Base-by-base conservation (phyloP, 2,797 vertebrate species). In the Sternotherus odoratus region DNA sequence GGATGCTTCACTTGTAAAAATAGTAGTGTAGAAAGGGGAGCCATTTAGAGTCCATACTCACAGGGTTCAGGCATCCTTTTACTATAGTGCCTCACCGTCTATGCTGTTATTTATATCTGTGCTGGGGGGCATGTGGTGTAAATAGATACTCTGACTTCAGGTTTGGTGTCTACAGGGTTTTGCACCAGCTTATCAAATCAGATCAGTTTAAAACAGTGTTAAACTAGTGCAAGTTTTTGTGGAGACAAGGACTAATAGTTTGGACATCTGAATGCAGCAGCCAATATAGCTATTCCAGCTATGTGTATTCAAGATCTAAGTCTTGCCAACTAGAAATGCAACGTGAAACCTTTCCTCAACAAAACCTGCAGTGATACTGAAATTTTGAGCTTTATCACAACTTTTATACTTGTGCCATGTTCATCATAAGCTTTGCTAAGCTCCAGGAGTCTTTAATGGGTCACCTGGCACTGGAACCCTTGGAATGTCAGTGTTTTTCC, bases 311-410 rank as follows among this genome's bases (percentile, higher is more conserved):
- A 80, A 75, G 69, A 82, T 77, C 80, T 79, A 2, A 3, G 9
- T 21, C 81, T 84, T 60, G n/a, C 30, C 77, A 79, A 9, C 6
- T 88, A 79, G 81, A 91, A 53, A 51, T 2, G 28, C 16, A 78
- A n/a, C 4, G 36, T 85, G 83, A 87, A 94, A 94, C n/a, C 82
- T 83, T 26, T 82, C 72, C 69, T 86, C 17, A 74, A 15, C 43
- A 88, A 85, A 95, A 86, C 9, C 19, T 79, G 43, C 84, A 92
- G 79, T 82, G 24, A 77, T 48, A 83, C 6, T 60, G 54, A 89
- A 53, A 33, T 33, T 95, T 84, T 78, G n/a, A 83, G 46, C 33
- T 72, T 86, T 85, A 87, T 85, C 4, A 57, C 28, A 3, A 51
- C 77, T 87, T 92, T 86, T 5, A 51, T 24, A 72, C n/a, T 72